Conservation (phyloP, 2,113 vertebrate species). For the Strigops habroptila region DNA sequence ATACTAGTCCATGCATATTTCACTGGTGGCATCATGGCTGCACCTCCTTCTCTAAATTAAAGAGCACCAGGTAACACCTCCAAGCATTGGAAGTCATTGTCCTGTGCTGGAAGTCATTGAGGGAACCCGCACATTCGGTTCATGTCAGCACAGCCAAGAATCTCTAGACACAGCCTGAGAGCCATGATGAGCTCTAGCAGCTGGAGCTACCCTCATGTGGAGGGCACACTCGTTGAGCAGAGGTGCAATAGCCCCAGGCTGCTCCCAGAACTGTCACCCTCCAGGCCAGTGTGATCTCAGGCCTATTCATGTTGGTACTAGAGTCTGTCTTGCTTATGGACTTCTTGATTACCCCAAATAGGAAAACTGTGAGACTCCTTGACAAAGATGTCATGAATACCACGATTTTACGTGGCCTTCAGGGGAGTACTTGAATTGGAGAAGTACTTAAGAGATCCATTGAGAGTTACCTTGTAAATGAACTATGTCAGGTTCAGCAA, state of each 20-base stretch:
- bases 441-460: not conserved
- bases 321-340: not conserved
- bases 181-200: not conserved
- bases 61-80: not conserved
- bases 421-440: not conserved
- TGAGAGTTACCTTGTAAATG: not conserved
- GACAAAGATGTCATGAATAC: not conserved
- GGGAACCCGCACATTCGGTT: not conserved
- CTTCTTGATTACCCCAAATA: not conserved
- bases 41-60: not conserved
- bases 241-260: not conserved
- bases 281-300: not conserved
- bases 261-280: not conserved
- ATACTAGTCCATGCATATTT: not conserved
- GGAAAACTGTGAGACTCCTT: not conserved
- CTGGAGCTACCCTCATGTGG: not conserved
- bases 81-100: not conserved
- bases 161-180: not conserved
- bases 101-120: rapidly evolving
- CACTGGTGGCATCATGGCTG: not conserved
- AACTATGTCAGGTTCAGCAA: not conserved
- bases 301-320: not conserved
- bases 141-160: not conserved
- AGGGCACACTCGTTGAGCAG: not conserved
- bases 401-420: not conserved